These are phyloP conservation scores for Quiscalus mexicanus DNA, from an alignment of 2,113 vertebrate species.

Conservation along the genomic window DNA sequence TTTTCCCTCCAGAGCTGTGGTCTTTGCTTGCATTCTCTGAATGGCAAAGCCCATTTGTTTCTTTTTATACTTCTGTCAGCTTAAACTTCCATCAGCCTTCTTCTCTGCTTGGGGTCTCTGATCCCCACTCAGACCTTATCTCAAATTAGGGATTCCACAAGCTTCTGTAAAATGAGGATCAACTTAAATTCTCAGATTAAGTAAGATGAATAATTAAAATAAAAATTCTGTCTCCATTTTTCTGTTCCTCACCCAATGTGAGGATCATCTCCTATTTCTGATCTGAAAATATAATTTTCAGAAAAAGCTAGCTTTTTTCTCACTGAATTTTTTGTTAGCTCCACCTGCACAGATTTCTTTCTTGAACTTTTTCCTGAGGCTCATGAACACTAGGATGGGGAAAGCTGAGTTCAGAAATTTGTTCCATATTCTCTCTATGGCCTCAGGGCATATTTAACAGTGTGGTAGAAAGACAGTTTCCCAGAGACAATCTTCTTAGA, in stretches of 20 bases:
- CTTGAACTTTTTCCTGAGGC: not conserved
- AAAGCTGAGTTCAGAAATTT: not conserved
- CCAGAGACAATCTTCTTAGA: not conserved
- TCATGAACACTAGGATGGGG: not conserved
- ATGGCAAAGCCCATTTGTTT: conserved; percentile 57
- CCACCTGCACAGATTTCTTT: not conserved
- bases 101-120: conserved; percentile 60
- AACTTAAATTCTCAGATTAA: conserved; percentile 64
- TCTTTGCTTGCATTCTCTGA: conserved; percentile 34
- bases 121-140: conserved; percentile 42
- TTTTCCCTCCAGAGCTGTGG: conserved; percentile 19
- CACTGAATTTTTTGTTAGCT: not conserved
- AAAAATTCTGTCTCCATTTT: conserved; percentile 36
- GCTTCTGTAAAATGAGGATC: conserved; percentile 57
- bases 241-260: not conserved
- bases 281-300: not conserved
- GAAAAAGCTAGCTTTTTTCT: not conserved
- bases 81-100: conserved; percentile 41
- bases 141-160: conserved; percentile 47
- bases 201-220: conserved; percentile 54
- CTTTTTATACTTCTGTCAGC: conserved; percentile 49
- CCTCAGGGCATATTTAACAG: not conserved
- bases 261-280: conserved; percentile 29
- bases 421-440: not conserved
- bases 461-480: not conserved